Evolutionary conservation across 2,113 vertebrate genomes (phyloP).

Genomic region (Rhynchomys soricoides): DNA sequence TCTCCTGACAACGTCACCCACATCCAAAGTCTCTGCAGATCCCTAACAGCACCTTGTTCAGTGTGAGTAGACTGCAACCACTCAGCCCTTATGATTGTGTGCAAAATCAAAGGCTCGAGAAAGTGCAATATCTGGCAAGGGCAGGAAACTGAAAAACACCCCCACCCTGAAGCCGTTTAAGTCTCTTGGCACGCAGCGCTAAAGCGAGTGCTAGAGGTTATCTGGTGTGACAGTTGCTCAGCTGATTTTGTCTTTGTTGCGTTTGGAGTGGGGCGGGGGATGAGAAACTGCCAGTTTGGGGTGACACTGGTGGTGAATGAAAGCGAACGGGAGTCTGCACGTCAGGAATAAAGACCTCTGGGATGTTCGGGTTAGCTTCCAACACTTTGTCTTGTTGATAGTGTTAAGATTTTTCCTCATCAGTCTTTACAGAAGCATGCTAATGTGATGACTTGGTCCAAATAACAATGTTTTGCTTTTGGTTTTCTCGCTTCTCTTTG

Average conservation of each 20-base stretch:
- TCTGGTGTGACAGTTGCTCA: constrained; percentile 10
- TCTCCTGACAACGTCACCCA: neutral
- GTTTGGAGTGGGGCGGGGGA: neutral
- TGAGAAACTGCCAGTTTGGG: constrained; percentile 12
- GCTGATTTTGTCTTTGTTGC: constrained; percentile 64
- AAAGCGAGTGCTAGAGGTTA: neutral
- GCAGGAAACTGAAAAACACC: constrained; percentile 45
- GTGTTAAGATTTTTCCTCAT: constrained; percentile 28
- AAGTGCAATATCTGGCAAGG: constrained; percentile 5
- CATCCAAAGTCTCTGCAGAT: neutral
- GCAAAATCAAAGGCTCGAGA: neutral
- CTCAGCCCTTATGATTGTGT: neutral
- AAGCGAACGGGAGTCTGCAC: constrained; percentile 6
- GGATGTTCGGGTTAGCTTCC: neutral
- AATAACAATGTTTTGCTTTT: constrained; percentile 23
- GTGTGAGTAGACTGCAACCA: constrained; percentile 40
- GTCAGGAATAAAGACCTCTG: neutral
- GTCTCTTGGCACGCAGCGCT: neutral
- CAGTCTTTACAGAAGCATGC: constrained; percentile 7
- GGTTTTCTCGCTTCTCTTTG: constrained; percentile 7
- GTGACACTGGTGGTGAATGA: neutral
- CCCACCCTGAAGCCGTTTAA: constrained; percentile 23
- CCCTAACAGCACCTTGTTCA: constrained; percentile 12
- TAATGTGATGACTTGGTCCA: constrained; percentile 37
- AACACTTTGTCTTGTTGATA: constrained; percentile 5